Evolutionary conservation across 53 echinoderm and acorn worm species (phyloP).

Genomic region (Astropecten irregularis): DNA sequence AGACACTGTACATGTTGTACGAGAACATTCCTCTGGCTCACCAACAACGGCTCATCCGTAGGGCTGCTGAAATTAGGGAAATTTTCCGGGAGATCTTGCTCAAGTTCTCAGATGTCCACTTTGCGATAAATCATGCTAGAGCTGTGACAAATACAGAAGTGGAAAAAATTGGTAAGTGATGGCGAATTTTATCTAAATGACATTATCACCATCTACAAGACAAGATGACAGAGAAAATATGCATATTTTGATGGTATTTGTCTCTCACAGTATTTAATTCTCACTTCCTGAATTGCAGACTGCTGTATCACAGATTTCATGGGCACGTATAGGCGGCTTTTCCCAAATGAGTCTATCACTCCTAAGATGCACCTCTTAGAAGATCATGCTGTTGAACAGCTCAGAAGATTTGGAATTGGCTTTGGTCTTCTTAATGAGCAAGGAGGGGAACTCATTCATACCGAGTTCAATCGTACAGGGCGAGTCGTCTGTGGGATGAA

Average conservation of each 20-base stretch:
- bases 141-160: neutral
- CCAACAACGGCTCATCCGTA: neutral
- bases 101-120: slow-evolving; percentile 4
- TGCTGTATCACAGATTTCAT: slow-evolving; percentile 40
- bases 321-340: neutral
- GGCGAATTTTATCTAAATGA: too few relatives aligned
- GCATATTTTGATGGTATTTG: too few relatives aligned
- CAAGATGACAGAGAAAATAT: too few relatives aligned
- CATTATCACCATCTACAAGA: too few relatives aligned
- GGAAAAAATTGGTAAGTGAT: neutral
- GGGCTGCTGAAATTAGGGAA: neutral
- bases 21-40: slow-evolving; percentile 2
- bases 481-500: neutral
- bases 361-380: slow-evolving; percentile 61
- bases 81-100: neutral
- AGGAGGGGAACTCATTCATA: too few relatives aligned
- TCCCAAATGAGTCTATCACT: slow-evolving; percentile 28
- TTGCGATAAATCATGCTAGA: neutral
- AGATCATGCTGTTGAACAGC: too few relatives aligned
- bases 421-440: slow-evolving; percentile 53
- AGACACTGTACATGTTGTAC: too few relatives aligned
- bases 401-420: slow-evolving; percentile 39
- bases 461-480: too few relatives aligned
- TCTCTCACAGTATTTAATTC: neutral
- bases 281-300: slow-evolving; percentile 7